phyloP scores from a whole-genome alignment of 2,888 invertebrate species.

The Athripsodes cinereus region DNA sequence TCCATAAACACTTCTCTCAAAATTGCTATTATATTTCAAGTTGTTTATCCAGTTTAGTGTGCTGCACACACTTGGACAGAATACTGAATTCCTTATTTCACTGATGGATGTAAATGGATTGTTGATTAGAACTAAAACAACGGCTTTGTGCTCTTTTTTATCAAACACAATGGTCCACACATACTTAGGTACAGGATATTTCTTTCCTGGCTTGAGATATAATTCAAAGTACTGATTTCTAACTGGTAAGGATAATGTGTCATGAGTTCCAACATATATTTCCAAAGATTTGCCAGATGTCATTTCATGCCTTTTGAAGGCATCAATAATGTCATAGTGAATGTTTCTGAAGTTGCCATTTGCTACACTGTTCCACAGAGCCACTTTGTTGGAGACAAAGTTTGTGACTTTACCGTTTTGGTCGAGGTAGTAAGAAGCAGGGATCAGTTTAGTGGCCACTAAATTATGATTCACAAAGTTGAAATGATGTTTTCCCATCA shows the following conservation, averaged over 20 bases:
- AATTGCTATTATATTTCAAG: slow-evolving; percentile 35
- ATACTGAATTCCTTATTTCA: slow-evolving; percentile 39
- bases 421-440: slow-evolving; percentile 38
- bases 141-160: slow-evolving; percentile 28
- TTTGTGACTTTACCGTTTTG: slow-evolving; percentile 39
- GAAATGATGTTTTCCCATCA: slow-evolving; percentile 35
- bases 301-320: slow-evolving; percentile 14
- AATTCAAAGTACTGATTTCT: slow-evolving; percentile 20
- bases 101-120: slow-evolving; percentile 45
- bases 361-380: slow-evolving; percentile 40
- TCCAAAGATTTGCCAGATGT: slow-evolving; percentile 23
- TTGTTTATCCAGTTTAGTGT: slow-evolving; percentile 36
- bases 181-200: slow-evolving; percentile 43
- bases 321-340: slow-evolving; percentile 29
- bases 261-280: slow-evolving; percentile 34
- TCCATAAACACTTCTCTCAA: slow-evolving; percentile 40
- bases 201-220: slow-evolving; percentile 29
- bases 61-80: slow-evolving; percentile 42
- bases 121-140: slow-evolving; percentile 40
- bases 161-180: slow-evolving; percentile 41
- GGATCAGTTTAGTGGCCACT: slow-evolving; percentile 35
- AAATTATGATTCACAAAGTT: slow-evolving; percentile 38
- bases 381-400: slow-evolving; percentile 39
- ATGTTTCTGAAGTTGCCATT: slow-evolving; percentile 23
- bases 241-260: slow-evolving; percentile 30